These are phyloP conservation scores for Bombycilla garrulus DNA, from an alignment of 2,113 vertebrate genomes.

Conservation along the genomic window DNA sequence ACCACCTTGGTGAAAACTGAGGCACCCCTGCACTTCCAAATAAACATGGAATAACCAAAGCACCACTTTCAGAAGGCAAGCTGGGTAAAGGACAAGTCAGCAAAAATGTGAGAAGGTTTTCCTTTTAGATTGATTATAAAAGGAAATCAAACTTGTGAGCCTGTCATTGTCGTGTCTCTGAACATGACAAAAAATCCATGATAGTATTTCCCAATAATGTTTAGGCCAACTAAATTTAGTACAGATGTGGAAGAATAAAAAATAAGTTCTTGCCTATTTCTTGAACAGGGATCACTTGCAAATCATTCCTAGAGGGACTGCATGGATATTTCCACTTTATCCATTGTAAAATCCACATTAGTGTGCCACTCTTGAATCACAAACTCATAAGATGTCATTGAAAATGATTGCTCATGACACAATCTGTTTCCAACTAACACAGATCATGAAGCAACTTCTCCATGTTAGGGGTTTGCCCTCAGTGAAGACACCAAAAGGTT, in stretches of 20 bases:
- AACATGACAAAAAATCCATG: neutral
- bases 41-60: neutral
- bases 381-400: neutral
- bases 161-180: neutral
- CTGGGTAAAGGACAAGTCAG: neutral
- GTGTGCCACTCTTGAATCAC: neutral
- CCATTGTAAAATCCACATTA: neutral
- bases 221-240: neutral
- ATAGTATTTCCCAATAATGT: neutral
- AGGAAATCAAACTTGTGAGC: neutral
- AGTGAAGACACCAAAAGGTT: neutral
- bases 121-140: neutral
- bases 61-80: neutral
- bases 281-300: neutral
- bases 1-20: neutral
- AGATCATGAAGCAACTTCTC: neutral
- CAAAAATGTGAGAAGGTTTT: neutral
- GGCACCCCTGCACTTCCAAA: neutral
- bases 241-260: neutral
- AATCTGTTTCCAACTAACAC: neutral
- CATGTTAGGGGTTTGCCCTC: neutral
- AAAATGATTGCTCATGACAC: neutral
- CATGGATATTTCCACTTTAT: neutral
- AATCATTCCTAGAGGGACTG: neutral
- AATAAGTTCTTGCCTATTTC: neutral